Conservation (phyloP, 2,888 invertebrate species). For the Anoplius nigerrimus region DNA sequence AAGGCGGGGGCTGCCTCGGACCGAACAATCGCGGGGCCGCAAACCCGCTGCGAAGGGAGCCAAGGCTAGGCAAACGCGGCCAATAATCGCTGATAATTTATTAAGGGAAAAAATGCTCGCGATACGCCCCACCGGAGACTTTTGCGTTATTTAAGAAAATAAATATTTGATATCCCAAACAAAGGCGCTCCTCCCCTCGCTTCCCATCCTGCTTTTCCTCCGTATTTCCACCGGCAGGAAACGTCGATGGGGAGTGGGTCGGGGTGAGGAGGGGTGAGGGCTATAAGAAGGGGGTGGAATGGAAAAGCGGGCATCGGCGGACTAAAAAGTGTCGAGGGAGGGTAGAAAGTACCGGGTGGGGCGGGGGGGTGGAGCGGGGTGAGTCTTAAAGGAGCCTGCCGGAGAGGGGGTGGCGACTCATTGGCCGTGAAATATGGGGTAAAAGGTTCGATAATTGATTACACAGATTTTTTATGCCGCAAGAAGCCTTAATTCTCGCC, state of each 20-base stretch:
- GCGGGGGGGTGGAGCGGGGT: constrained; percentile 36
- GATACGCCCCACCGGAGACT: constrained; percentile 38
- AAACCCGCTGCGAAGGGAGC: constrained; percentile 8
- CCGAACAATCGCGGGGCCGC: background rate
- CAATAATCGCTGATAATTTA: constrained; percentile 66
- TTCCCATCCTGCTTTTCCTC: background rate
- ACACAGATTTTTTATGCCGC: constrained; percentile 74
- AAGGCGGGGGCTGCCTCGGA: background rate
- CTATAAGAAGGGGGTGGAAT: background rate
- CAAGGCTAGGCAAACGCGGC: constrained; percentile 52
- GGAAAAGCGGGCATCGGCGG: constrained; percentile 32
- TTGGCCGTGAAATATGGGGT: constrained; percentile 73
- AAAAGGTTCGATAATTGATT: constrained; percentile 74
- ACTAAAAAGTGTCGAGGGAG: constrained; percentile 59
- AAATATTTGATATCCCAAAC: constrained; percentile 67
- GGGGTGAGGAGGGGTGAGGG: background rate
- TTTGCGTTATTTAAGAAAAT: constrained; percentile 62
- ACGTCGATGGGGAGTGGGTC: background rate
- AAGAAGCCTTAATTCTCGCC: constrained; percentile 72
- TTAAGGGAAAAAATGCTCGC: constrained; percentile 57
- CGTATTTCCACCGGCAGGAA: constrained; percentile 1
- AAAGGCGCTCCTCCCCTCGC: constrained; percentile 48
- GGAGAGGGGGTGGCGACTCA: constrained; percentile 61
- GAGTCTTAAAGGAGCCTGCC: constrained; percentile 36
- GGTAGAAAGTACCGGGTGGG: constrained; percentile 47